These are phyloP conservation scores for Embiotoca jacksoni DNA, from an alignment of 2,113 vertebrate species.

Conservation along the genomic window DNA sequence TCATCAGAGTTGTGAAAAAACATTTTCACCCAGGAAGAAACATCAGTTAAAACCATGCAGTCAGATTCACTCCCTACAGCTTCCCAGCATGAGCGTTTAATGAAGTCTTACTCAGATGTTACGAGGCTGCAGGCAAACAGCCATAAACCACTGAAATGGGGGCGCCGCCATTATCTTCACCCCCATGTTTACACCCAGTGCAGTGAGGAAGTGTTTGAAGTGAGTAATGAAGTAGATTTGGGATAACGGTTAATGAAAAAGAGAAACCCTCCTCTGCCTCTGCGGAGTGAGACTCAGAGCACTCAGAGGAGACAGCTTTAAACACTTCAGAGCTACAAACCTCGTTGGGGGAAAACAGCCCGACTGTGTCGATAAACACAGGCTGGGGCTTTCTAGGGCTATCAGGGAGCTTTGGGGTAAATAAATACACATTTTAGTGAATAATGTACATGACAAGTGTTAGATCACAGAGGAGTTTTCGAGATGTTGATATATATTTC, in stretches of 20 bases:
- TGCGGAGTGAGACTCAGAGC: slow-evolving; percentile 43
- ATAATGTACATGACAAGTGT: neutral
- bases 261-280: slow-evolving; percentile 40
- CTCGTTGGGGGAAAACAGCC: slow-evolving; percentile 91
- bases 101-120: slow-evolving; percentile 29
- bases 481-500: neutral
- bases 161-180: slow-evolving; percentile 28
- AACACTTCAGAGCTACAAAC: slow-evolving; percentile 83
- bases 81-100: slow-evolving; percentile 42
- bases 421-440: slow-evolving; percentile 59
- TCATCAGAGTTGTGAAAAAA: slow-evolving; percentile 30
- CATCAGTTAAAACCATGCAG: slow-evolving; percentile 66
- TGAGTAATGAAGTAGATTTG: slow-evolving; percentile 56
- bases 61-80: slow-evolving; percentile 34
- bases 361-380: slow-evolving; percentile 88
- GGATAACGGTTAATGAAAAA: slow-evolving; percentile 49
- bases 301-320: slow-evolving; percentile 60
- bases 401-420: slow-evolving; percentile 78
- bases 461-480: slow-evolving; percentile 9
- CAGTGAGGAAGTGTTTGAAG: slow-evolving; percentile 51
- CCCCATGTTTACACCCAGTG: slow-evolving; percentile 50
- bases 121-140: slow-evolving; percentile 51
- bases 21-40: slow-evolving; percentile 15
- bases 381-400: slow-evolving; percentile 83
- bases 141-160: slow-evolving; percentile 53